Evolutionary conservation across 2,113 vertebrate genomes (phyloP).

Genomic region (Ailurus styani): DNA sequence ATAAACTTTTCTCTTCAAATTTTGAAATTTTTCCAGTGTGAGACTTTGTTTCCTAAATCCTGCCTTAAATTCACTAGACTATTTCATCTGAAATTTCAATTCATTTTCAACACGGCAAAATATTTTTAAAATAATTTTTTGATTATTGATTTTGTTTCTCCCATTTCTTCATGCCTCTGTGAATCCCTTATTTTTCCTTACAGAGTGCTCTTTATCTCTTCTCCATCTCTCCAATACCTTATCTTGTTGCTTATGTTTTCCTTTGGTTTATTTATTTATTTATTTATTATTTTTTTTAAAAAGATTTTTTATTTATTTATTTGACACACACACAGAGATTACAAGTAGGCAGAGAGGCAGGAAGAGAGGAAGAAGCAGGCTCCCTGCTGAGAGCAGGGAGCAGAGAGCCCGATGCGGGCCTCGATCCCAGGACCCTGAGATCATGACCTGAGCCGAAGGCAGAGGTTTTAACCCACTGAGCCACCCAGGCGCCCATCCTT

Average conservation of each 20-base stretch:
- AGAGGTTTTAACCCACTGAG: no score
- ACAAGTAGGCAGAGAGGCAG: no score
- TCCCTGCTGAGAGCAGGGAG: no score
- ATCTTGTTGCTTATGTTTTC: not conserved
- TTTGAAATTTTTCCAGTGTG: not conserved
- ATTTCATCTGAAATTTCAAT: not conserved
- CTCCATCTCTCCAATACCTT: not conserved
- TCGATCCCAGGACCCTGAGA: no score
- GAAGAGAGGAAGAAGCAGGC: no score
- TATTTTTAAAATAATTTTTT: not conserved
- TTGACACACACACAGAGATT: no score
- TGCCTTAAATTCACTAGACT: not conserved
- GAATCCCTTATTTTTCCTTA: not conserved
- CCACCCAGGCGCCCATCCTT: no score
- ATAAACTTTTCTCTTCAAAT: not conserved
- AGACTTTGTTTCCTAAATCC: not conserved
- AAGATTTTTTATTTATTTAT: no score
- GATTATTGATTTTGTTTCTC: not conserved
- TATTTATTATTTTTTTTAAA: no score
- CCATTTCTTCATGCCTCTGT: not conserved
- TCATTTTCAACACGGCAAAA: not conserved
- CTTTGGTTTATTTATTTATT: not conserved
- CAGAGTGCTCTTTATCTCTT: not conserved
- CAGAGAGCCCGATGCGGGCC: no score
- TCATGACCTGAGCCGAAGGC: no score